Evolutionary conservation across 2,888 invertebrate species (phyloP).

Genomic region (Quadroppia sp.): DNA sequence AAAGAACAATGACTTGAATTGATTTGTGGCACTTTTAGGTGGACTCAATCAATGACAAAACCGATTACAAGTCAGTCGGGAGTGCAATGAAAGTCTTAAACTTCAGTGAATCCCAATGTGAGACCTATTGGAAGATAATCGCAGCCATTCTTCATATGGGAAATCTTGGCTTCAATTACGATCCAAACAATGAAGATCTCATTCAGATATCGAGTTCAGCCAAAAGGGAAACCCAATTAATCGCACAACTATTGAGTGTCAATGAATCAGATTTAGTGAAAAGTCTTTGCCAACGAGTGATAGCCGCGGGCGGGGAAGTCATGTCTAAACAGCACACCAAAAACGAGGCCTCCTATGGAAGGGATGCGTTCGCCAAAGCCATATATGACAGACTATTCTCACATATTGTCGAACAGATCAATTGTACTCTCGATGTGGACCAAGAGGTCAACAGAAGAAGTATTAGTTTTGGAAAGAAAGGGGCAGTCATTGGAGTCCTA

Average conservation of each 20-base stretch:
- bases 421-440: constrained; percentile 79
- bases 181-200: constrained; percentile 57
- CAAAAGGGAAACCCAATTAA: constrained; percentile 58
- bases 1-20: neutral
- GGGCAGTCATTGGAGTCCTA: constrained; percentile 84
- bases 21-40: neutral
- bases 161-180: constrained; percentile 60
- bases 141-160: constrained; percentile 83
- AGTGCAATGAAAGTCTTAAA: constrained; percentile 78
- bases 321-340: constrained; percentile 84
- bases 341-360: constrained; percentile 76
- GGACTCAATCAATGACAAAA: constrained; percentile 67
- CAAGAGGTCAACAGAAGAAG: constrained; percentile 43
- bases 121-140: constrained; percentile 66
- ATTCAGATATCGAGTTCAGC: constrained; percentile 53
- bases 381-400: constrained; percentile 90
- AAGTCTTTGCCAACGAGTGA: constrained; percentile 78
- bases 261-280: constrained; percentile 64
- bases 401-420: constrained; percentile 88
- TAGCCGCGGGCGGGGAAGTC: constrained; percentile 87
- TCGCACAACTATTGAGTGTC: constrained; percentile 63
- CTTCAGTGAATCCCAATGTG: constrained; percentile 57
- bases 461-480: constrained; percentile 59
- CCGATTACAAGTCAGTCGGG: constrained; percentile 74
- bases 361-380: constrained; percentile 91